Evolutionary conservation across 37 sponge, comb jelly and placozoan species (phyloP), one percentile per base, ranked within the genome.

Genomic region (Halisarca cf. caerulea): DNA sequence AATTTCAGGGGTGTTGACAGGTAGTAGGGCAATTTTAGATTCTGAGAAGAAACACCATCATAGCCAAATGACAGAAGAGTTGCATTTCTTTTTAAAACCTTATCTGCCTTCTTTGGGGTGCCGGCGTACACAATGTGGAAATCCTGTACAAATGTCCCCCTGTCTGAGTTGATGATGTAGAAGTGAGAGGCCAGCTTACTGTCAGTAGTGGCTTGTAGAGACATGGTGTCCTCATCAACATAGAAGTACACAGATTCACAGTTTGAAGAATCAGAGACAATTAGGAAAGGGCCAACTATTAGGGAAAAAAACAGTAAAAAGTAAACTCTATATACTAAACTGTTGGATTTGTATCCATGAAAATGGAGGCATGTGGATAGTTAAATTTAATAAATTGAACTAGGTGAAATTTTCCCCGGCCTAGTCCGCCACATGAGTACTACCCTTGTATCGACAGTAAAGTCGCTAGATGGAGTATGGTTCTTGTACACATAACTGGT

Each of bases 121-220:
- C 84, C 72, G 23, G 33, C 25, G 73, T 83, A 83, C 35, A 53
- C 72, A 69, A 83, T 83, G 72, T 83, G 84, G 73, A 69, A 83
- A 21, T 83, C 72, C 18, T 68, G 42, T 1, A 45, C 53, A 4
- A 28, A 41, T 0, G 23, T 43, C 24, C 68, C 83, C 25, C n/a
- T 8, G 73, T 83, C 84, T 2, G 84, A 24, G 17, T 42, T 43
- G 30, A 40, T 33, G 84, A 83, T 41, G 58, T 51, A 41, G 84
- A 83, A 83, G n/a, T 42, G 27, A 27, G 84, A 68, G 0, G 84
- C 84, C 41, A 47, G 35, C 3, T n/a, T 59, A 41, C 28, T 60
- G 2, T 39, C 5, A 0, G 5, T n/a, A 9, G 84, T 69, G 30
- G 71, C 84, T 4, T 69, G 35, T 27, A 83, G 11, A 17, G 77